Base-by-base conservation (phyloP, 1,140 invertebrate species). In the Drosophila kepulauana region DNA sequence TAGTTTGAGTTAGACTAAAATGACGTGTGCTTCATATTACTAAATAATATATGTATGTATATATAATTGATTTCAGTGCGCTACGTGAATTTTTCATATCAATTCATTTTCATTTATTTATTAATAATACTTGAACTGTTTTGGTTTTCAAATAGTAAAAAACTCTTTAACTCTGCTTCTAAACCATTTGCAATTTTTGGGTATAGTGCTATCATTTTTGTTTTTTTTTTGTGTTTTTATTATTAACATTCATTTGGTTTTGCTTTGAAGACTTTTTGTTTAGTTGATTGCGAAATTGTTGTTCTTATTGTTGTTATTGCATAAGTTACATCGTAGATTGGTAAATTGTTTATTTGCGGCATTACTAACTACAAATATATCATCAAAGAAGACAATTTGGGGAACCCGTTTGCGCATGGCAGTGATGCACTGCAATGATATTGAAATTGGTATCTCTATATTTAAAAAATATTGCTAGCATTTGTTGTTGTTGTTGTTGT, bases 381-480 rank as follows among this genome's bases (percentile, higher is more conserved):
- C 33, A 10, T 38, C 35, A 79, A 76, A 86, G 78, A 86, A 86
- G 82, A 87, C 84, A 88, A 80, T 84, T 66, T 56, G 70, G 80
- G 70, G 52, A 74, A 89, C 84, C 84, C 80, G 85, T 82, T 82
- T 87, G 79, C 82, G 78, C 79, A 67, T 88, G 85, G 85, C 84
- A 88, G 84, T 88, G 84, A 88, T 88, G 78, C 84, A 88, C 84
- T 88, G 84, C 84, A 78, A 88, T 87, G 80, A 87, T 88, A 88
- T 84, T 75, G 56, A 86, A 69, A 69, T 54, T 65, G 38, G 25
- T 62, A 38, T 30, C 4, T 13, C 10, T 15, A 54, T 54, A 54
- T 35, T 58, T 43, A 13, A 13, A 43, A 25, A 43, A 49, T 61
- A 41, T 74, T 62, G 16, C 28, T 61, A 61, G 35, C 5, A 51